Percentiles rank a stretch among this genome's conserved stretches.
Conservation (phyloP, 2,888 invertebrate species). For the Pachymerium ferrugineum region DNA sequence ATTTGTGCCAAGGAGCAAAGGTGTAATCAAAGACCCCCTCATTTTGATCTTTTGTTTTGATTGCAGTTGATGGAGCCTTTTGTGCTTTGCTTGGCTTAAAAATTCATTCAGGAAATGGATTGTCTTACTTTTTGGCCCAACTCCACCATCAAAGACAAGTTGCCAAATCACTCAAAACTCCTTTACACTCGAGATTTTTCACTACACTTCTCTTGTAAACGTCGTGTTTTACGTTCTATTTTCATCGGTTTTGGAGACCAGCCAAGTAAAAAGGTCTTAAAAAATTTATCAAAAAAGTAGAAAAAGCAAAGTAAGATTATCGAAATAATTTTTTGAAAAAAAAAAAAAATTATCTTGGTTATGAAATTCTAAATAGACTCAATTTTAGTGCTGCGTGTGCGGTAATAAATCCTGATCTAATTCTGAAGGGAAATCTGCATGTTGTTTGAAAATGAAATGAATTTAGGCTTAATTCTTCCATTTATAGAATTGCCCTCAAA, state of each 20-base stretch:
- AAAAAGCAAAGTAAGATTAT: too few species aligned
- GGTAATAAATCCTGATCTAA: too few species aligned
- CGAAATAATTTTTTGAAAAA: too few species aligned
- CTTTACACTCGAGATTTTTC: not conserved
- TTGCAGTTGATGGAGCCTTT: slow-evolving; percentile 5
- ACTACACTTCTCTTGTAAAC: not conserved
- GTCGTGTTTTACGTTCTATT: not conserved
- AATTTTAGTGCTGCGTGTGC: too few species aligned
- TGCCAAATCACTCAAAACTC: slow-evolving; percentile 7
- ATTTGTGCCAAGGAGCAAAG: not conserved
- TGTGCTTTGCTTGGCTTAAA: slow-evolving; percentile 11
- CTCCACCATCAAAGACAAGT: slow-evolving; percentile 5
- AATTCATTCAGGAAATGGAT: slow-evolving; percentile 17
- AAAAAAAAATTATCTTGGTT: too few species aligned
- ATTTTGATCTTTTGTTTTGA: slow-evolving; percentile 10
- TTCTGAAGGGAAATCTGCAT: not conserved
- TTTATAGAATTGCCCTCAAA: slow-evolving; percentile 24
- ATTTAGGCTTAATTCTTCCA: not conserved
- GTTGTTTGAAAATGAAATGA: not conserved
- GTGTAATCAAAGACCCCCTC: slow-evolving; percentile 2
- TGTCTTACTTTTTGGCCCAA: not conserved
- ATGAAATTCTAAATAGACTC: too few species aligned
- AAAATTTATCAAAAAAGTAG: not conserved
- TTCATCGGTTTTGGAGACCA: not conserved
- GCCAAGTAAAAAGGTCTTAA: not conserved